Percentiles rank a stretch among this genome's conserved stretches.
Conservation (phyloP, 2,888 invertebrate genomes). For the Tenthredo amoena region DNA sequence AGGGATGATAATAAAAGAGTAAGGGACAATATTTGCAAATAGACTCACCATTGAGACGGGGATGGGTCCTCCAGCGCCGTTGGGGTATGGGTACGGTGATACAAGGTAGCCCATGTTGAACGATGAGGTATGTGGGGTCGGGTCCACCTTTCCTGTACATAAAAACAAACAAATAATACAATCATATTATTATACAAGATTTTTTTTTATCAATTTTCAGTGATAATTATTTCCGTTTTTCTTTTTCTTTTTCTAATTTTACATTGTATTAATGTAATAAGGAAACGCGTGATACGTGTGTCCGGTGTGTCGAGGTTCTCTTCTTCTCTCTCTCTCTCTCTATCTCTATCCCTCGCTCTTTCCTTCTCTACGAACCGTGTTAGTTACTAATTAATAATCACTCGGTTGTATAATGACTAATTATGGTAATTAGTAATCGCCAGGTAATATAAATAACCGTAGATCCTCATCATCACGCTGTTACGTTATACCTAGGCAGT, state of each 20-base stretch:
- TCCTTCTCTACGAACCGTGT: neutral
- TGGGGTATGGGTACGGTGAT: slow-evolving; percentile 93
- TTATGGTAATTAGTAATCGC: slow-evolving; percentile 37
- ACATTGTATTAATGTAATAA: neutral
- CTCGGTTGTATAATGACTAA: slow-evolving; percentile 34
- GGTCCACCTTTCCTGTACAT: slow-evolving; percentile 88
- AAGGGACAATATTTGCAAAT: neutral
- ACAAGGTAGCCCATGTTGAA: slow-evolving; percentile 97
- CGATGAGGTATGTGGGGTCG: slow-evolving; percentile 87
- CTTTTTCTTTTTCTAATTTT: neutral
- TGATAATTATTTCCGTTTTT: no score
- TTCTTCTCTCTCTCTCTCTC: neutral
- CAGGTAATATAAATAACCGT: slow-evolving; percentile 42
- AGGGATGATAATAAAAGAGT: neutral
- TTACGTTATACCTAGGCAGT: neutral
- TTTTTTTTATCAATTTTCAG: no score
- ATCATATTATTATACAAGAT: neutral
- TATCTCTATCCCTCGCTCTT: neutral
- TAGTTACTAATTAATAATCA: slow-evolving; percentile 35
- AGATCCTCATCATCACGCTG: neutral
- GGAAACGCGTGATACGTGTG: neutral
- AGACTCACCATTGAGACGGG: slow-evolving; percentile 94
- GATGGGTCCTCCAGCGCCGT: slow-evolving; percentile 91
- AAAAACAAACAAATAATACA: slow-evolving; percentile 52
- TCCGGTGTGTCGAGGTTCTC: neutral